Evolutionary conservation across 2,888 invertebrate species (phyloP), one percentile per base, ranked within the genome.

Genomic region (Dynastes grantii): DNA sequence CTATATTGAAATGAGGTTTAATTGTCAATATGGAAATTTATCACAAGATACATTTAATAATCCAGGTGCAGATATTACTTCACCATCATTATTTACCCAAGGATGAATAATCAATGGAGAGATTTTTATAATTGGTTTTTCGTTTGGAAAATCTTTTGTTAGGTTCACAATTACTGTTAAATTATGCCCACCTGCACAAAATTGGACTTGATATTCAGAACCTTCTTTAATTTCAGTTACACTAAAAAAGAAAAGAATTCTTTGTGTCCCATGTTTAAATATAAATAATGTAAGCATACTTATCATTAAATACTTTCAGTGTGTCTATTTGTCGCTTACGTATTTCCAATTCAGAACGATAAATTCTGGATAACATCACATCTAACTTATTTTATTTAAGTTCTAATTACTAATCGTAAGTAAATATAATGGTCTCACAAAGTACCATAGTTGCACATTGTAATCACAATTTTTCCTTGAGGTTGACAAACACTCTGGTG

Each of bases 311-410:
- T 83, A 95, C 92, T 90, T 95, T 95, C 82, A 96, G 87, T 4
- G 95, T 95, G 86, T 95, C 94, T 82, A 95, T 95, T 90, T 96
- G 95, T 40, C 93, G 92, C 88, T 92, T 93, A 86, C 94, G 89
- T 79, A 90, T 85, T 82, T 92, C 92, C 76, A 90, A 89, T 79
- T 92, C 92, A 13, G 88, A 89, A 85, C 91, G 90, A 85, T 91
- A 92, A 45, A 89, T 87, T 83, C 91, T 89, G 63, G 92, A 90
- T 83, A 92, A 87, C 92, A 92, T 92, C 83, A 84, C 84, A 82
- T 78, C 45, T 51, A 68, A 29, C 22, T 40, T 75, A 64, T 63
- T 53, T 13, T 61, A 40, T 78, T 76, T 78, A 16, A 71, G 2
- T 29, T 9, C 13, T 68, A 22, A n/a, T 29, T 55, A 71, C 16